These are phyloP conservation scores for Drosophila cognata DNA, from an alignment of 2,888 invertebrate species.

Conservation along the genomic window DNA sequence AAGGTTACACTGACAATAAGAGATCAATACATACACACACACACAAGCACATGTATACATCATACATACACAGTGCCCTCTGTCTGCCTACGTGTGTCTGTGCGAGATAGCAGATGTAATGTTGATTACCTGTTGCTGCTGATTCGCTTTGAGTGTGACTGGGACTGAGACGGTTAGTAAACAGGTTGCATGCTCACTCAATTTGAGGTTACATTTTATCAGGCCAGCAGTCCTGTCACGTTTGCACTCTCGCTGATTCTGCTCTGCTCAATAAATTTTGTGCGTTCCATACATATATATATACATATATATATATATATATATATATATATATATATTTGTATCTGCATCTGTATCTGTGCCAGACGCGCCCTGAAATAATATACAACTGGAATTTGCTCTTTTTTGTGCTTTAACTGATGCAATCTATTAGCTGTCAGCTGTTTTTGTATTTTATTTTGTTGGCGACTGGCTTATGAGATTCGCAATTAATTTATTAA, in stretches of 20 bases:
- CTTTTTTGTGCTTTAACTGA: slow-evolving; percentile 2
- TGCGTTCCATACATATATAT: background rate
- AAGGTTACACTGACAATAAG: slow-evolving; percentile 63
- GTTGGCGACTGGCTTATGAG: background rate
- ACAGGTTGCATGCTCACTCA: slow-evolving; percentile 49
- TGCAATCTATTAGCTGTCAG: slow-evolving; percentile 24
- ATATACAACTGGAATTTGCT: background rate
- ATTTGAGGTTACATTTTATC: slow-evolving; percentile 54
- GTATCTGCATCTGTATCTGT: background rate
- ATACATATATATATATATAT: slow-evolving; percentile 1
- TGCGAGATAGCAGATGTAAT: slow-evolving; percentile 59
- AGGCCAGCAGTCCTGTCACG: slow-evolving; percentile 13
- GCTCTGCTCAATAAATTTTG: slow-evolving; percentile 1
- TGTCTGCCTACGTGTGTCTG: slow-evolving; percentile 29
- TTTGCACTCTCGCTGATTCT: slow-evolving; percentile 18
- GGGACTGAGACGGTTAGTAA: slow-evolving; percentile 11
- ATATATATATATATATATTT: background rate
- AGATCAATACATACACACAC: slow-evolving; percentile 42
- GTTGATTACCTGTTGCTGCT: slow-evolving; percentile 70
- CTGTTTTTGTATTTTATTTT: slow-evolving; percentile 30
- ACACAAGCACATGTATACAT: background rate
- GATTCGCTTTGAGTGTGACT: slow-evolving; percentile 15
- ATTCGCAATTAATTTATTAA: background rate
- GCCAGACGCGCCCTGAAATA: slow-evolving; percentile 10
- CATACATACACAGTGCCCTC: slow-evolving; percentile 3